Evolutionary conservation across 2,888 invertebrate species (phyloP), one percentile per base, ranked within the genome.

Genomic region (Smittia aterrima): DNA sequence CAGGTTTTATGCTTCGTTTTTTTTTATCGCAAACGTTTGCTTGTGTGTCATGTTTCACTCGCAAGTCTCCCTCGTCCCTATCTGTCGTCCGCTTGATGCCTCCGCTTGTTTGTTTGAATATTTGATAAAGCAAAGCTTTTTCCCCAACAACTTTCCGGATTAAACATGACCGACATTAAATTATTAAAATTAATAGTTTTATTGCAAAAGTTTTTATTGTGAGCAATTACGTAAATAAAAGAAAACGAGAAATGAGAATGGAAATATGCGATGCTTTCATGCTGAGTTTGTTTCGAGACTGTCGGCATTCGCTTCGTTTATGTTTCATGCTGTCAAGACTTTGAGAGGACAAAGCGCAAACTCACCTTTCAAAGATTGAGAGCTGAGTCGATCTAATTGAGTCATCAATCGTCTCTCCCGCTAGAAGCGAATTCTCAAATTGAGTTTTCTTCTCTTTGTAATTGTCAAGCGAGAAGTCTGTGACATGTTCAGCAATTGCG

Each of bases 1-100:
- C 72, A 62, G 58, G 53, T 72, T 72, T 72, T 62, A 72, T 72
- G 62, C 62, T 62, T 13, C 47, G 18, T 47, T 68, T 13, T 40
- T 22, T 24, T 58, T 18, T 64, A 58, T 16, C 47, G 27, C 72
- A 62, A 38, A 58, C 20, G 20, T 72, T 38, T 38, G 38, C 58
- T 64, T 25, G 25, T 64, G 11, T 64, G n/a, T 64, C 13, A n/a
- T 64, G 64, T 27, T 24, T 27, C 27, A 64, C 18, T 58, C 16
- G 20, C 20, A 58, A 58, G 58, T 58, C 20, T 58, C 58, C 11
- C 18, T 47, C 53, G 3, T 47, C 53, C 53, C 18, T n/a, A n/a
- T 11, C 13, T 13, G 22, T 58, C 58, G 58, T 58, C 58, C 58
- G 58, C 20, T 58, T 20, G 47, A 11, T 47, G 16, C 16, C 16